A percentile compares a stretch with the other conserved stretches of the same genome.
These are phyloP conservation scores for Prietella phreatophila DNA, from an alignment of 2,113 vertebrate genomes.

Conservation along the genomic window DNA sequence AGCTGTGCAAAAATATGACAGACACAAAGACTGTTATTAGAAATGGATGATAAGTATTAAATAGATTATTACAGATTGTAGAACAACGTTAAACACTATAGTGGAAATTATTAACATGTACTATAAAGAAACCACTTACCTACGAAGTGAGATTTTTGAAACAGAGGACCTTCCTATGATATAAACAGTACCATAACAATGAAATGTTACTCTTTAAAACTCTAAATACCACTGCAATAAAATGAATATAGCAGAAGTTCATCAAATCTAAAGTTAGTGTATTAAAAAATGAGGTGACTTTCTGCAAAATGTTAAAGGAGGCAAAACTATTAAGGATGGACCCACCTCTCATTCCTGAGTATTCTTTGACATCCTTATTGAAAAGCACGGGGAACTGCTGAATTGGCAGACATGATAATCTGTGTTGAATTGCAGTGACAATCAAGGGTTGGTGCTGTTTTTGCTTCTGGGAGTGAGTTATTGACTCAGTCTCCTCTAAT, in stretches of 20 bases:
- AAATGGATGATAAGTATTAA: not conserved
- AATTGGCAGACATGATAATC: constrained; percentile 40
- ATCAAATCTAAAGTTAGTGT: not conserved
- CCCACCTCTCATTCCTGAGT: constrained; percentile 55
- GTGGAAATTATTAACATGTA: not conserved
- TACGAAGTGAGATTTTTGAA: constrained; percentile 32
- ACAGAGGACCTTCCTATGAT: constrained; percentile 52
- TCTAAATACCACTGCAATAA: too few species aligned
- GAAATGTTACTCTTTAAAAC: too few species aligned
- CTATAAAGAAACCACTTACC: constrained; percentile 55
- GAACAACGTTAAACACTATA: not conserved
- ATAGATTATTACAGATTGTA: not conserved
- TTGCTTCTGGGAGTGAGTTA: constrained; percentile 16
- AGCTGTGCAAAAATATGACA: constrained; percentile 22
- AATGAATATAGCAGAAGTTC: too few species aligned
- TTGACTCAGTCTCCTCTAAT: constrained; percentile 29
- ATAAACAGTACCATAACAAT: not conserved
- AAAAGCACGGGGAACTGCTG: constrained; percentile 54
- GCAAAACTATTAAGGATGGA: not conserved
- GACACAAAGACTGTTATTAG: not conserved
- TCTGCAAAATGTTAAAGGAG: not conserved
- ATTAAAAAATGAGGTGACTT: not conserved
- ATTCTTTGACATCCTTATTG: constrained; percentile 41
- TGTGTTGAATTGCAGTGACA: constrained; percentile 37
- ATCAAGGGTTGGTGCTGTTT: not conserved